Conservation (phyloP, 2,113 vertebrate genomes). For the Triplophysa siluroides region DNA sequence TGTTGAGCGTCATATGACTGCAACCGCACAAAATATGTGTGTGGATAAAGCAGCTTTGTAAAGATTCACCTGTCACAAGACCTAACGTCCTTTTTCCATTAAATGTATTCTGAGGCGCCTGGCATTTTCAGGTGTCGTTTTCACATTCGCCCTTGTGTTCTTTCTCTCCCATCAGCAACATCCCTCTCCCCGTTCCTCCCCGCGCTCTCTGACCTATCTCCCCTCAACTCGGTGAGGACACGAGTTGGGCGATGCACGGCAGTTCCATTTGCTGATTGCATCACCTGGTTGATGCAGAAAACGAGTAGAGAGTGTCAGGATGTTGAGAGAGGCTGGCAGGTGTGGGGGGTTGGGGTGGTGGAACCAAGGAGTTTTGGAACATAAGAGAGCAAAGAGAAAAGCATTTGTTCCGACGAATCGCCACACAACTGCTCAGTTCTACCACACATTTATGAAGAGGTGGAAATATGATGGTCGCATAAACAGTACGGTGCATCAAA, state of each 20-base stretch:
- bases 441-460: neutral
- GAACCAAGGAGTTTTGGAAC: slow-evolving; percentile 14
- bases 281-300: slow-evolving; percentile 46
- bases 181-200: neutral
- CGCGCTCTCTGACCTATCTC: slow-evolving; percentile 37
- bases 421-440: neutral
- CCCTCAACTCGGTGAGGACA: slow-evolving; percentile 34
- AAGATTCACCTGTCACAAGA: slow-evolving; percentile 13
- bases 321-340: slow-evolving; percentile 5
- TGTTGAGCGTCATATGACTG: neutral
- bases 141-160: slow-evolving; percentile 28
- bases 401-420: slow-evolving; percentile 21
- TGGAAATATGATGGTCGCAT: slow-evolving; percentile 5
- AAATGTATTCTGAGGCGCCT: neutral
- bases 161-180: slow-evolving; percentile 8
- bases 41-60: neutral
- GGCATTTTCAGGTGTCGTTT: slow-evolving; percentile 24
- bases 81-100: neutral
- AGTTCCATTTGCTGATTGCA: slow-evolving; percentile 54
- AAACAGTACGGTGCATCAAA: slow-evolving; percentile 19
- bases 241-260: slow-evolving; percentile 22
- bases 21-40: neutral
- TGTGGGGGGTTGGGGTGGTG: slow-evolving; percentile 11
- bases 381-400: slow-evolving; percentile 5
- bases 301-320: slow-evolving; percentile 27